Conservation (phyloP, 2,113 vertebrate species). For the Pluvialis apricaria region DNA sequence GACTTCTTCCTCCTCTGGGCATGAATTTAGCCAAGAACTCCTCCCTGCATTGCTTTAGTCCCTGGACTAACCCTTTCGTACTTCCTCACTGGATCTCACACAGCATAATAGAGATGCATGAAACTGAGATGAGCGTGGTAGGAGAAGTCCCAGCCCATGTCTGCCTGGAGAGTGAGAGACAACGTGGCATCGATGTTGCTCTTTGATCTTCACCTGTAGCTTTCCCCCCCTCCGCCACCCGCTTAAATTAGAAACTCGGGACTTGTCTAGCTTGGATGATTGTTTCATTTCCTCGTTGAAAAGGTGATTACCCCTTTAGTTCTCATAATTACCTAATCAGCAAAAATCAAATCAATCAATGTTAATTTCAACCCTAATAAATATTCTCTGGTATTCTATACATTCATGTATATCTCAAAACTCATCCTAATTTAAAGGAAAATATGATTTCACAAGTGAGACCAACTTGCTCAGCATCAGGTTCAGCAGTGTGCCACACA, state of each 20-base stretch:
- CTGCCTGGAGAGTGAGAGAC: neutral
- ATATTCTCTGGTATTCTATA: slow-evolving; percentile 58
- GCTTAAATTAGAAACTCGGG: slow-evolving; percentile 50
- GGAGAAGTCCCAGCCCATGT: neutral
- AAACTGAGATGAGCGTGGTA: neutral
- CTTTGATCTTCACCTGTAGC: neutral
- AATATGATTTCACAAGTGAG: neutral
- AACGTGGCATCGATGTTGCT: neutral
- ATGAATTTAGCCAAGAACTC: neutral
- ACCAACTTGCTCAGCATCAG: neutral
- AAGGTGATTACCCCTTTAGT: slow-evolving; percentile 61
- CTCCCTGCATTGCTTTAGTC: neutral
- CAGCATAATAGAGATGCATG: neutral
- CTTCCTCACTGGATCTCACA: neutral
- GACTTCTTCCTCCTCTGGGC: neutral
- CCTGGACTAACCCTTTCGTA: neutral
- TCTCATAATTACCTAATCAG: slow-evolving; percentile 65
- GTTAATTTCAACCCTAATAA: slow-evolving; percentile 67
- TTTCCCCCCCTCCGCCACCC: rapidly evolving
- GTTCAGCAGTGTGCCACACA: neutral
- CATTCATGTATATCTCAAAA: slow-evolving; percentile 40
- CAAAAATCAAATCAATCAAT: slow-evolving; percentile 66
- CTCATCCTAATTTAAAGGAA: slow-evolving; percentile 25
- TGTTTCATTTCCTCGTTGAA: slow-evolving; percentile 58
- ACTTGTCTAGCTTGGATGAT: slow-evolving; percentile 44